A percentile compares a stretch with the other conserved stretches of the same genome.
phyloP scores from a whole-genome alignment of 30 jellyfish, hydroid and myxozoan genomes.

The Aurelia aurita complex sp. Pacific region DNA sequence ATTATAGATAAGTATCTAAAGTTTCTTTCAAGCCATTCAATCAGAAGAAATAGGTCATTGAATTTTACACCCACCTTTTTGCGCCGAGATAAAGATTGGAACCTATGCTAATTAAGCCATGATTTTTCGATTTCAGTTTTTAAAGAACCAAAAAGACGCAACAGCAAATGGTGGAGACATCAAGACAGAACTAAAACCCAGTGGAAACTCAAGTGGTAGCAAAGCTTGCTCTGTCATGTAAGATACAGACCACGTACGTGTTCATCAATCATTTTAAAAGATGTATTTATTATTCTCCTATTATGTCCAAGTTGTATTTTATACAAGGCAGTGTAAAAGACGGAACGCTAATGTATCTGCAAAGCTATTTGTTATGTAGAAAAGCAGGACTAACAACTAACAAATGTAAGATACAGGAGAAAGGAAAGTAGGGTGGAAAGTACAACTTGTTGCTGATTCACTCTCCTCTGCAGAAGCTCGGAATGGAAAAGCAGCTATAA shows the following conservation, averaged over 20 bases:
- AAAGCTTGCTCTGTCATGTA: constrained; percentile 92
- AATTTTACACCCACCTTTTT: too few species aligned
- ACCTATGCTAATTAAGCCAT: too few species aligned
- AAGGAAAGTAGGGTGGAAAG: too few species aligned
- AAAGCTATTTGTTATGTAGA: background rate
- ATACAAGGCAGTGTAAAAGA: constrained; percentile 6
- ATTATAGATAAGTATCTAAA: too few species aligned
- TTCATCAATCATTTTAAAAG: background rate
- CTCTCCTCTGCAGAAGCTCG: too few species aligned
- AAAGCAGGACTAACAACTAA: too few species aligned
- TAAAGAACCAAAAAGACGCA: constrained; percentile 86
- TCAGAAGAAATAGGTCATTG: too few species aligned
- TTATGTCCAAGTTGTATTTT: background rate
- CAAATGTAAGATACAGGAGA: too few species aligned
- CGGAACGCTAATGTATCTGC: background rate
- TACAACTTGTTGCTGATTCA: too few species aligned
- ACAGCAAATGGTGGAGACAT: constrained; percentile 88
- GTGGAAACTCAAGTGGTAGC: constrained; percentile 71
- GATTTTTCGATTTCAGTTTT: constrained; percentile 42
- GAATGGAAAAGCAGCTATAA: too few species aligned
- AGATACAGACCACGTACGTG: background rate
- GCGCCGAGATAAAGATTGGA: too few species aligned
- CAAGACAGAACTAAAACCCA: constrained; percentile 79
- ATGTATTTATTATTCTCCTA: constrained; percentile 23
- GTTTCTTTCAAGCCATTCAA: too few species aligned